Base-by-base conservation (phyloP, 2,797 vertebrate species). In the Enteromius anoplus region DNA sequence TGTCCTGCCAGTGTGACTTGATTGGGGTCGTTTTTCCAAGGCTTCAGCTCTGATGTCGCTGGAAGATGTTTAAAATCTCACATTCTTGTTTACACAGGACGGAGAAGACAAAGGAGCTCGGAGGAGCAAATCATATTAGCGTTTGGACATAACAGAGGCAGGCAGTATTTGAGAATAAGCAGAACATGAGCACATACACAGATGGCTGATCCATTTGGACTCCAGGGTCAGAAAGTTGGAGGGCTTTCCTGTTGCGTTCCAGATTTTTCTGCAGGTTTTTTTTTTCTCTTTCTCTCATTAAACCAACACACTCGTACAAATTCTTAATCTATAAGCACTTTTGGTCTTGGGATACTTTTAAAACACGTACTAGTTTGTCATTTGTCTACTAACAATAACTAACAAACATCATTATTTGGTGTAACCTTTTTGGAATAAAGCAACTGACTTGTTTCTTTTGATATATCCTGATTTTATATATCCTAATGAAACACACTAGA, bases 141-240 rank as follows among this genome's bases (percentile, higher is more conserved):
- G 19, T 76, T 87, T 75, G 77, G 75, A 81, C 65, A 32, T 78
- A 81, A 85, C 77, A 69, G 84, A 80, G 70, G 78, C 49, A 80
- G 73, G 72, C 75, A 77, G 70, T 47, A 69, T 66, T 85, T 82
- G 65, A 75, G 83, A 83, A 75, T 76, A 53, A 84, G 82, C 79
- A 86, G 79, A 84, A 77, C 68, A 78, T 70, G 62, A 58, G 76
- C 65, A 64, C 55, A 87, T 64, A 79, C 64, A 84, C 79, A 84
- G 84, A 88, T 86, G 86, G 86, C 84, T 69, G 26, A 76, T 86
- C 75, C 85, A 88, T 81, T 77, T 86, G 82, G 71, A 82, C 85
- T 77, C 79, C 42, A 60, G 60, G 83, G 83, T 80, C 82, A 88
- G 65, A 51, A 82, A 82, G 65, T 71, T 26, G 5, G 40, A 81